Evolutionary conservation across 2,797 vertebrate genomes (phyloP), one percentile per base, ranked within the genome.

Genomic region (Coregonus ussuriensis): DNA sequence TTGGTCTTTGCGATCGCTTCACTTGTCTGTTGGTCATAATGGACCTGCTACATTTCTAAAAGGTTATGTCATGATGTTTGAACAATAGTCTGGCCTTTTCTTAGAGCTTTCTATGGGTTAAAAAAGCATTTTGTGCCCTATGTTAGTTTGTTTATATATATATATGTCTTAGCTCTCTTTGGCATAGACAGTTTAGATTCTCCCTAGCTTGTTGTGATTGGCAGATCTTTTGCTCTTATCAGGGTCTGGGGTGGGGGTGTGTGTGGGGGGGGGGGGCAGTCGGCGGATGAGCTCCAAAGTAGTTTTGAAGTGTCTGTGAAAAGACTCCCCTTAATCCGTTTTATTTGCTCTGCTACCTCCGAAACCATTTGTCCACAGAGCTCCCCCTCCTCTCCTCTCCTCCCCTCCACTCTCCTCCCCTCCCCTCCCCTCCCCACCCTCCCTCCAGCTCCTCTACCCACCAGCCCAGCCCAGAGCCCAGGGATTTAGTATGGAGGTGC

Each of bases 401-500:
- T 71, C 47, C 84, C 87, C 81, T 86, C 83, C 51, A 69, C 33
- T 18, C 9, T 37, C 21, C 74, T 33, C 83, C 86, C 85, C 80
- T 71, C 47, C 84, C 87, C 81, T 86, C 83, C 52, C 72, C 33
- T n/a, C 9, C 53, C 21, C 74, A 16, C 16, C 41, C 9, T 47
- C 69, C 33, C 73, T 25, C 66, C 70, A 51, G 41, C 66, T 54
- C 79, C 75, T 47, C 62, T 37, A 37, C 41, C 53, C 56, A 47
- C 41, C 41, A 47, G 56, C 56, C 56, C 53, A 62, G 56, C 56
- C 56, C n/a, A 62, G 56, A 91, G 93, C 89, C 88, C 86, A 72
- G 91, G 91, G 96, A 97, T 96, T 96, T 96, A 96, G 95, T 96
- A 93, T 93, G 78, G 95, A 98, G 97, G 98, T 97, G 96, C 96